Conservation (phyloP, 2,888 invertebrate species). For the Lithophane ornitopus region DNA sequence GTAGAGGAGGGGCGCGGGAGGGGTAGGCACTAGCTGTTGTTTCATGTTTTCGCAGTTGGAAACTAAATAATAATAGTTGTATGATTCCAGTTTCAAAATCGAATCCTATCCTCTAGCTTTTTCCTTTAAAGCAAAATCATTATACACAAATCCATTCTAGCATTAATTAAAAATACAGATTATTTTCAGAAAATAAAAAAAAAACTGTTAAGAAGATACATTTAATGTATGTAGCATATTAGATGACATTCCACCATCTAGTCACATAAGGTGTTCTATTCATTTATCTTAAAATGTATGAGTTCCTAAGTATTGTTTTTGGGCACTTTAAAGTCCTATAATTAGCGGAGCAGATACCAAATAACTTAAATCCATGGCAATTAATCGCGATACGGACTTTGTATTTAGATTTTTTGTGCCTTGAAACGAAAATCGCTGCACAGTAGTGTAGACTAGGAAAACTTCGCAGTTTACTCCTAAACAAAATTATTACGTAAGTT, state of each 20-base stretch:
- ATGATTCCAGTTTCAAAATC: conserved; percentile 53
- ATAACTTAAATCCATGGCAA: conserved; percentile 53
- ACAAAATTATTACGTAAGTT: conserved; percentile 83
- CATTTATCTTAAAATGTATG: conserved; percentile 64
- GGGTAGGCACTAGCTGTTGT: conserved; percentile 56
- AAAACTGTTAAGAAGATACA: conserved; percentile 41
- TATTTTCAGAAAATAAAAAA: conserved; percentile 30
- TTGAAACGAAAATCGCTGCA: conserved; percentile 77
- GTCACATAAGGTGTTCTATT: conserved; percentile 80
- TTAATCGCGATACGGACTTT: conserved; percentile 60
- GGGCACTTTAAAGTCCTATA: conserved; percentile 56
- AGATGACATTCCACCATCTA: conserved; percentile 87
- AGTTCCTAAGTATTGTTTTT: conserved; percentile 66
- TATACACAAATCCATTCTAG: conserved; percentile 49
- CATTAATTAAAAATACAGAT: conserved; percentile 46
- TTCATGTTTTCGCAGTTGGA: conserved; percentile 45
- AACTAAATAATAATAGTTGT: conserved; percentile 52
- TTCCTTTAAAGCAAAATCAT: conserved; percentile 51
- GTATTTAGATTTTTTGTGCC: conserved; percentile 78
- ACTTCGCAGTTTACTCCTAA: conserved; percentile 80
- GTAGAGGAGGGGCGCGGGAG: conserved; percentile 33
- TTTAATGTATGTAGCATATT: conserved; percentile 68
- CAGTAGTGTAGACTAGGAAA: conserved; percentile 76
- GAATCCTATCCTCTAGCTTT: conserved; percentile 47
- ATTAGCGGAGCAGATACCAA: conserved; percentile 52